Evolutionary conservation across 2,113 vertebrate genomes (phyloP).

Genomic region (Oreochromis aureus): DNA sequence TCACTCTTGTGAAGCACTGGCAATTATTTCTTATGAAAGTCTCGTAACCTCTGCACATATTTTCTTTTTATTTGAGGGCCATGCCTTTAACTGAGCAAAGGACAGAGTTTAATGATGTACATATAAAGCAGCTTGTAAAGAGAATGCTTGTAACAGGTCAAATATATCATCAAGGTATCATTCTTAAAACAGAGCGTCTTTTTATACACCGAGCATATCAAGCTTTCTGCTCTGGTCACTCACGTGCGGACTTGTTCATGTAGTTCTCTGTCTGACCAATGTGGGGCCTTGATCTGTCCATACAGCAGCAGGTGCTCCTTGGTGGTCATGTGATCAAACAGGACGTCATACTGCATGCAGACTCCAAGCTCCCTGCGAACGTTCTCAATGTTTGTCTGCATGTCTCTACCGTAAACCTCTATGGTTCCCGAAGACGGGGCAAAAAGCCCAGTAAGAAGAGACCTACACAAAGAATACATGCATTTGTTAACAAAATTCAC

Average conservation of each 20-base stretch:
- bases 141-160: background rate
- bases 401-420: slow-evolving; percentile 87
- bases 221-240: background rate
- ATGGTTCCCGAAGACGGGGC: slow-evolving; percentile 82
- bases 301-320: slow-evolving; percentile 93
- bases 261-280: slow-evolving; percentile 80
- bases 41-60: background rate
- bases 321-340: slow-evolving; percentile 89
- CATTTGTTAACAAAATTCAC: background rate
- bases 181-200: background rate
- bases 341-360: slow-evolving; percentile 95
- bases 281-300: slow-evolving; percentile 88
- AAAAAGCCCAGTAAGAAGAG: slow-evolving; percentile 90
- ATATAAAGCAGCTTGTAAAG: background rate
- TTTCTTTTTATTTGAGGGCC: background rate
- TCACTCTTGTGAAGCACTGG: background rate
- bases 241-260: slow-evolving; percentile 85
- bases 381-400: slow-evolving; percentile 74
- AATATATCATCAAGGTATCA: background rate
- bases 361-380: slow-evolving; percentile 86
- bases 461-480: slow-evolving; percentile 66
- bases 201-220: background rate
- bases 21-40: background rate
- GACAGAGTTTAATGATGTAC: background rate
- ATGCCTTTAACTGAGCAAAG: background rate